phyloP scores from a whole-genome alignment of 2,888 invertebrate genomes.

The Bombyx huttoni region DNA sequence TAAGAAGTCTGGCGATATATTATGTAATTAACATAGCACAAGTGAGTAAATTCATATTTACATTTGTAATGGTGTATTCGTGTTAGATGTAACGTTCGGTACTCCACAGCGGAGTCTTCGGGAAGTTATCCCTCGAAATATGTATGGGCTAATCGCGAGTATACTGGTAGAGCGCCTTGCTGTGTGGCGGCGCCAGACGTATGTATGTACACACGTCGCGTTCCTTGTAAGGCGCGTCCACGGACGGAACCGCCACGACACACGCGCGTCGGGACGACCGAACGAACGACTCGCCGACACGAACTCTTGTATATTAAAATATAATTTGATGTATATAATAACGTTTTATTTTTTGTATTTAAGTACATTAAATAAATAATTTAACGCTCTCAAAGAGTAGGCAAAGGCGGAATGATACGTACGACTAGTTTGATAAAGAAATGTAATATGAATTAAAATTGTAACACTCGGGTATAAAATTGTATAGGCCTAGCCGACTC shows the following conservation, averaged over 20 bases:
- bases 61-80: not conserved
- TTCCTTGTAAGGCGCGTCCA: no score
- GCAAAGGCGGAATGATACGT: slow-evolving; percentile 16
- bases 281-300: slow-evolving; percentile 5
- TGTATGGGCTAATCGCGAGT: no score
- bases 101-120: not conserved
- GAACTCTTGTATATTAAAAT: slow-evolving; percentile 49
- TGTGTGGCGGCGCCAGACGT: no score
- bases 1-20: not conserved
- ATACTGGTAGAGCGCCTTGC: no score
- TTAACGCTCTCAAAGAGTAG: slow-evolving; percentile 43
- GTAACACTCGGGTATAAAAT: slow-evolving; percentile 23
- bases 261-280: slow-evolving; percentile 7
- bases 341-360: slow-evolving; percentile 56
- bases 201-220: no score
- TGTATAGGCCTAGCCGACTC: slow-evolving; percentile 50
- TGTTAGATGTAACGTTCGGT: not conserved
- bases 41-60: not conserved
- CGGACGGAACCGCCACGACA: no score
- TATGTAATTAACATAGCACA: not conserved
- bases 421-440: slow-evolving; percentile 5
- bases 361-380: slow-evolving; percentile 45
- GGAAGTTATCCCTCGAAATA: not conserved
- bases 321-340: slow-evolving; percentile 63
- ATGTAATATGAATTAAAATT: slow-evolving; percentile 10